A percentile compares a stretch with the other conserved stretches of the same genome.
Conservation (phyloP, 2,888 invertebrate species). For the Chydorus sphaericus region DNA sequence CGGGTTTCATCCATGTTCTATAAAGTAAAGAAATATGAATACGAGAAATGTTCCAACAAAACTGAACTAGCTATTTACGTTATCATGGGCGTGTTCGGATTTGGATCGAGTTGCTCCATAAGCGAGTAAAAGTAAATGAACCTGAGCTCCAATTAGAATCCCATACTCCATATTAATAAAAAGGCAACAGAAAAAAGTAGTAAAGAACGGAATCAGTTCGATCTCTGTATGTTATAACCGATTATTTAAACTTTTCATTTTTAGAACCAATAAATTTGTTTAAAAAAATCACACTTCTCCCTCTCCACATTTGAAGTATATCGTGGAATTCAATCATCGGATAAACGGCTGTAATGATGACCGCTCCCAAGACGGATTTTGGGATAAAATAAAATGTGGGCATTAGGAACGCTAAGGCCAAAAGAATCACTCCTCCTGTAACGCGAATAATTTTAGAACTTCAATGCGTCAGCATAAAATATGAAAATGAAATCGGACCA, state of each 20-base stretch:
- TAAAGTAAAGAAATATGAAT: too few species aligned
- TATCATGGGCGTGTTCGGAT: not conserved
- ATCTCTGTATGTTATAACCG: not conserved
- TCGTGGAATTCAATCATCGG: conserved; percentile 83
- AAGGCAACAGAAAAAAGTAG: conserved; percentile 13
- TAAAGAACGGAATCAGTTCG: conserved; percentile 14
- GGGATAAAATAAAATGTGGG: conserved; percentile 78
- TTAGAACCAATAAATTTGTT: not conserved
- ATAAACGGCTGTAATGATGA: conserved; percentile 81
- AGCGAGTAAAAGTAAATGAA: conserved; percentile 11
- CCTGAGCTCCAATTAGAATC: conserved; percentile 11
- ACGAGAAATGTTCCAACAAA: too few species aligned
- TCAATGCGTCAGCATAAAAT: too few species aligned
- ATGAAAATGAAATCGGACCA: too few species aligned
- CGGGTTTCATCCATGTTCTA: not conserved
- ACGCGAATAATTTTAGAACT: too few species aligned
- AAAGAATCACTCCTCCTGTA: conserved; percentile 55
- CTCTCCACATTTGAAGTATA: conserved; percentile 28
- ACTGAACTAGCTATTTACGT: not conserved
- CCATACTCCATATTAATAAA: conserved; percentile 14
- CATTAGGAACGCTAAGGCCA: conserved; percentile 71
- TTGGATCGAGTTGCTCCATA: conserved; percentile 10
- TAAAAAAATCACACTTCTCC: conserved; percentile 2
- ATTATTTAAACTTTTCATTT: too few species aligned
- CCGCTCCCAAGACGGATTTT: conserved; percentile 67